Base-by-base conservation (phyloP, 2,797 vertebrate genomes). In the Onychomys leucogaster region DNA sequence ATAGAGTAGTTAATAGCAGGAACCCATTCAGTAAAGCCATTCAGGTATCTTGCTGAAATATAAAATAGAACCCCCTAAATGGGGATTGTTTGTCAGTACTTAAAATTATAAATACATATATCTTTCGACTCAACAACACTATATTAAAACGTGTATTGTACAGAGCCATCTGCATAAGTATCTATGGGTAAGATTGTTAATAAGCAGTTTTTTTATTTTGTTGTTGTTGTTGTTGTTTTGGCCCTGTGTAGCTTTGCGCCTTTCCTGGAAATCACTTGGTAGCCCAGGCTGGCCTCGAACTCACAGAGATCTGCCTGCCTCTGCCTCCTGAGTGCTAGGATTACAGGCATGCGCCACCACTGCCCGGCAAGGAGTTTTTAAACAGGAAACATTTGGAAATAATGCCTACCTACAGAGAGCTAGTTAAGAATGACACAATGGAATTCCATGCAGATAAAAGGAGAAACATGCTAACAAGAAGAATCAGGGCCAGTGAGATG, bases 11-110 rank as follows among this genome's bases (percentile, higher is more conserved):
- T 96, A 89, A 80, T 32, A 69, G 46, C 19, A 85, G 23, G 34
- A 96, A 90, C 8, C n/a, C 52, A 96, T 76, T 91, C 59, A 94
- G 80, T 94, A 97, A 87, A 97, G 32, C 49, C 23, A 92, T 3
- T 84, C n/a, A 73, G 86, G 43, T 37, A 93, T 37, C 23, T 78
- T 95, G 19, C 16, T 82, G 43, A 93, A 96, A 82, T 41, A 49
- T 43, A 95, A 96, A 94, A 92, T n/a, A 27, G 57, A 49, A 95
- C 11, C 2, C 61, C 46, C 34, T 63, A 25, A 5, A 73, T 37
- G 69, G 37, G 61, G n/a, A 73, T 32, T 91, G 81, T 67, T 29
- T 93, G 43, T 90, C 52, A 93, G 46, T 69, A 94, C 83, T 85
- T 91, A 61, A 77, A 71, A 83, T 90, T 75, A 92, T 86, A 94